These are phyloP conservation scores for Rhagoletis pomonella DNA, from an alignment of 1,140 invertebrate species.

Conservation along the genomic window DNA sequence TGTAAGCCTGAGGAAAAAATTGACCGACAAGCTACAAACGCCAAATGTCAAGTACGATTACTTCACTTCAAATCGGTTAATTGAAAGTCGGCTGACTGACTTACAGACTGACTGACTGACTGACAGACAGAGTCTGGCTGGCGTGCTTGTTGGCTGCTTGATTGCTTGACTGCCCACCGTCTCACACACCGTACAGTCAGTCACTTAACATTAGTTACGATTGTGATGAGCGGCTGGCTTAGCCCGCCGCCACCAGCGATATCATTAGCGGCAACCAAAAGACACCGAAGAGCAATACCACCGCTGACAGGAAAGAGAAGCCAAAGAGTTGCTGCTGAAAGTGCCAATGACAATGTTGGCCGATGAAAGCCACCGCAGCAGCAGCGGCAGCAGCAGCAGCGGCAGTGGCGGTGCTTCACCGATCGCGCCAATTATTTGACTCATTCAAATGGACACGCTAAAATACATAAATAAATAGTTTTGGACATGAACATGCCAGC, in stretches of 20 bases:
- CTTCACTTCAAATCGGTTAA: constrained; percentile 46
- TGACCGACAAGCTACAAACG: constrained; percentile 13
- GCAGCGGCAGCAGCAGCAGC: too few relatives aligned
- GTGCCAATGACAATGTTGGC: constrained; percentile 48
- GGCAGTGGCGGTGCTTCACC: neutral
- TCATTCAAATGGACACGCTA: constrained; percentile 50
- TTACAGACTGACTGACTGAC: neutral
- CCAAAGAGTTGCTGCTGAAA: constrained; percentile 21
- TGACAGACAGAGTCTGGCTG: neutral
- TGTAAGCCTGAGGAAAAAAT: neutral
- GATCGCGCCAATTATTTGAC: constrained; percentile 50
- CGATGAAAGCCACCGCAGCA: constrained; percentile 11
- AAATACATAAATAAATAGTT: constrained; percentile 50
- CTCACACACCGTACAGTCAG: neutral
- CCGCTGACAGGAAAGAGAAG: constrained; percentile 3
- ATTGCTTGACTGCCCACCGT: neutral
- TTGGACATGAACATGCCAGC: constrained; percentile 27
- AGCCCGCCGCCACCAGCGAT: neutral
- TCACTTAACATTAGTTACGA: constrained; percentile 17
- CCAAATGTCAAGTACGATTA: constrained; percentile 49
- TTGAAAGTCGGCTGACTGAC: constrained; percentile 1
- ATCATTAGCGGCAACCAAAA: constrained; percentile 32
- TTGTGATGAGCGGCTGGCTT: neutral
- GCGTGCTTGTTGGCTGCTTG: neutral
- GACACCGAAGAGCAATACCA: neutral